These are phyloP conservation scores for Campylomormyrus tamandua DNA, from an alignment of 2,113 vertebrate species.

Conservation along the genomic window DNA sequence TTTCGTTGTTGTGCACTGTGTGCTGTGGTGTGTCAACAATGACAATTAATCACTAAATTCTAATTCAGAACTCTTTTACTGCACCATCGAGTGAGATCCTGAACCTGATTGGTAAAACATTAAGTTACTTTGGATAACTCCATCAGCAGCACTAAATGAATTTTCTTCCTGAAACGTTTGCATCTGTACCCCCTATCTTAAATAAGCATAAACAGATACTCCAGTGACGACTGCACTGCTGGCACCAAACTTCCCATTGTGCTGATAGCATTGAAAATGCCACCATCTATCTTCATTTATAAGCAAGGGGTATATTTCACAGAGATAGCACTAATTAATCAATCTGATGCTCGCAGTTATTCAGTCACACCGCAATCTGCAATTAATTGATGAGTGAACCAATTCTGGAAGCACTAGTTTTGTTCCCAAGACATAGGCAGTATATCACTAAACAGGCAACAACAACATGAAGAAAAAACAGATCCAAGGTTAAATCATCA, in stretches of 20 bases:
- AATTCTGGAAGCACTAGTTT: background rate
- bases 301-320: background rate
- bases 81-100: background rate
- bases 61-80: background rate
- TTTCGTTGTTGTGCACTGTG: too few relatives aligned
- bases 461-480: background rate
- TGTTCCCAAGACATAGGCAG: background rate
- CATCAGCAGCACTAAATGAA: background rate
- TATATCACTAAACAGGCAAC: background rate
- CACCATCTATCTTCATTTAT: background rate
- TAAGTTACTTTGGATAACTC: background rate
- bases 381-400: background rate
- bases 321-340: slow-evolving; percentile 10
- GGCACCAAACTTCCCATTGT: background rate
- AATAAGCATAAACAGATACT: background rate
- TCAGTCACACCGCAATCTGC: background rate
- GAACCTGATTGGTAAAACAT: background rate
- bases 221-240: background rate
- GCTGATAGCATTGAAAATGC: background rate
- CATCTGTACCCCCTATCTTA: background rate
- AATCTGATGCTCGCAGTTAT: background rate
- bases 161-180: background rate
- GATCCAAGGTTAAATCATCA: background rate
- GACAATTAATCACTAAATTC: too few relatives aligned
- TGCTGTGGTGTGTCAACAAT: too few relatives aligned